phyloP scores from a whole-genome alignment of 1,140 invertebrate species.

The Trissolcus basalis region DNA sequence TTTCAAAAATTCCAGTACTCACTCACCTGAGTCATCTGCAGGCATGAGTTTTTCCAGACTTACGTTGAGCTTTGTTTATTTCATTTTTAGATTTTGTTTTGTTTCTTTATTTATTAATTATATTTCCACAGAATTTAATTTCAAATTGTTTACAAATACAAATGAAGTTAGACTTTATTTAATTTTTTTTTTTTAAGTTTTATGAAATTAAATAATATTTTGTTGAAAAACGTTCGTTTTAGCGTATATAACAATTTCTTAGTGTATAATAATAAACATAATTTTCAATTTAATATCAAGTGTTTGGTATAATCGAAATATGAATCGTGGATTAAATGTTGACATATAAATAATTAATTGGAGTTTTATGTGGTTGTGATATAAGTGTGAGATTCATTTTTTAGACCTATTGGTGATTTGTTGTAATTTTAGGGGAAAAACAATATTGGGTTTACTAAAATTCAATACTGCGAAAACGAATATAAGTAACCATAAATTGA shows the following conservation, averaged over 20 bases:
- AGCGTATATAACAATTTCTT: too few relatives aligned
- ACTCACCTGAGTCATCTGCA: constrained; percentile 73
- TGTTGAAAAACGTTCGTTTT: neutral
- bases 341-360: too few relatives aligned
- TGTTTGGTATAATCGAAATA: too few relatives aligned
- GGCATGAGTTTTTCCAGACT: constrained; percentile 71
- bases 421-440: constrained; percentile 9
- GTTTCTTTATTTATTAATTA: neutral
- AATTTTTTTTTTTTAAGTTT: too few relatives aligned
- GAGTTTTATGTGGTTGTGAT: too few relatives aligned
- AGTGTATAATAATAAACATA: too few relatives aligned
- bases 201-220: constrained; percentile 2
- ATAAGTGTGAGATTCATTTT: constrained; percentile 34
- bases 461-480: neutral
- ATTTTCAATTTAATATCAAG: too few relatives aligned
- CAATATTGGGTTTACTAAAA: neutral
- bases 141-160: too few relatives aligned
- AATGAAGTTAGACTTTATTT: too few relatives aligned
- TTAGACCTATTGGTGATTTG: constrained; percentile 26
- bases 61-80: constrained; percentile 33
- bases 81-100: neutral
- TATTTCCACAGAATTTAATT: neutral
- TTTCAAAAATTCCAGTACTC: constrained; percentile 67
- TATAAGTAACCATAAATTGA: too few relatives aligned
- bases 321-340: constrained; percentile 3